Conservation (phyloP, 2,113 vertebrate species). For the Actinemys pallida region DNA sequence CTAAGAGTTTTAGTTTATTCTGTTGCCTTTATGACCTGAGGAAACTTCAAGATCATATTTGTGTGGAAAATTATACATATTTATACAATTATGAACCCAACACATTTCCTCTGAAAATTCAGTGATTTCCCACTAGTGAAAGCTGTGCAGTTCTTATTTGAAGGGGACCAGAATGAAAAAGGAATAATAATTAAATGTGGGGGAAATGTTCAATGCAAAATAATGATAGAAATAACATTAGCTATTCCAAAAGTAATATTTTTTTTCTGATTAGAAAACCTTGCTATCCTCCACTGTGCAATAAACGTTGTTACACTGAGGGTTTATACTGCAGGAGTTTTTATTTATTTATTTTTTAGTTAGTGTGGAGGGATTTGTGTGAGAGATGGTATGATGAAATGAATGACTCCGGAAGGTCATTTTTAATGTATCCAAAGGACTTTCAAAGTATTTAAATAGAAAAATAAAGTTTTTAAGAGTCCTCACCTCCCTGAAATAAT, state of each 20-base stretch:
- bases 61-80: slow-evolving; percentile 42
- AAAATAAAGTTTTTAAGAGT: not conserved
- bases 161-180: slow-evolving; percentile 37
- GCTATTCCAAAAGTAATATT: slow-evolving; percentile 25
- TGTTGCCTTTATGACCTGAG: slow-evolving; percentile 13
- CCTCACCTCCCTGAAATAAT: not conserved
- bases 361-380: rapidly evolving
- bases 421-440: not conserved
- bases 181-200: slow-evolving; percentile 55
- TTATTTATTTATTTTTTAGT: not conserved
- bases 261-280: slow-evolving; percentile 43
- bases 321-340: not conserved
- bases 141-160: not conserved
- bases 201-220: slow-evolving; percentile 15
- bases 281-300: not conserved
- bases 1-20: not conserved
- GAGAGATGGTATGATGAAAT: not conserved
- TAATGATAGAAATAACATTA: slow-evolving; percentile 20
- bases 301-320: slow-evolving; percentile 1
- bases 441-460: not conserved
- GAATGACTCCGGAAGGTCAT: not conserved
- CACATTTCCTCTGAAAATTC: slow-evolving; percentile 37
- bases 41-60: not conserved
- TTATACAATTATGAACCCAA: slow-evolving; percentile 28
- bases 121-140: slow-evolving; percentile 58